These are phyloP conservation scores for Pampusana beccarii DNA, from an alignment of 2,113 vertebrate genomes.

Conservation along the genomic window DNA sequence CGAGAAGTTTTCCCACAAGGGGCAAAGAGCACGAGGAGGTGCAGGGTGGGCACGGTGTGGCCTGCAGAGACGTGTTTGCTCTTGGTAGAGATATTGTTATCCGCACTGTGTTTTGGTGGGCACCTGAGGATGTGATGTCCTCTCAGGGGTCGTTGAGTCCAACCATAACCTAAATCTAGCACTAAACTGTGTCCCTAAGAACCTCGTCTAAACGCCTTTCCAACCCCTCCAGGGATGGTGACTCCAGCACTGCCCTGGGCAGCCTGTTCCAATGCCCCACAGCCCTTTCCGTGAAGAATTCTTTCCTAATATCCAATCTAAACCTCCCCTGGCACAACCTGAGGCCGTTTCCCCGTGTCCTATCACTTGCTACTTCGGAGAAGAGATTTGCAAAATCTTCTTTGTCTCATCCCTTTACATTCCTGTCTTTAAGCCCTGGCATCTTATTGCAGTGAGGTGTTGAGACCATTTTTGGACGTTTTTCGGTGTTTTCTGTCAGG, in stretches of 20 bases:
- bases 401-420: neutral
- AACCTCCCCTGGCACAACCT: no score
- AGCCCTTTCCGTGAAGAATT: no score
- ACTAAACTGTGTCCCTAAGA: no score
- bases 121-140: neutral
- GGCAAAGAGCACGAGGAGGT: neutral
- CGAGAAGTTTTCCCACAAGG: accelerated
- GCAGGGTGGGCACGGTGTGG: neutral
- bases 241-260: no score
- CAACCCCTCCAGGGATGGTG: no score
- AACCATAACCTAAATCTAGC: no score
- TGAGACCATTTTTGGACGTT: neutral
- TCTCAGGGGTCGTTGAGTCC: neutral
- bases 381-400: neutral
- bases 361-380: no score
- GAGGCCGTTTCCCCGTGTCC: no score
- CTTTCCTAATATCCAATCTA: no score
- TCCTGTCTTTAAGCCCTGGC: neutral
- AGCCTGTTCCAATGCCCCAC: no score
- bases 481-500: neutral
- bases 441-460: neutral
- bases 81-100: neutral
- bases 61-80: neutral
- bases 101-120: neutral
- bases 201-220: no score